Conservation (phyloP, 2,888 invertebrate genomes). For the Acrocyrtus sp. region DNA sequence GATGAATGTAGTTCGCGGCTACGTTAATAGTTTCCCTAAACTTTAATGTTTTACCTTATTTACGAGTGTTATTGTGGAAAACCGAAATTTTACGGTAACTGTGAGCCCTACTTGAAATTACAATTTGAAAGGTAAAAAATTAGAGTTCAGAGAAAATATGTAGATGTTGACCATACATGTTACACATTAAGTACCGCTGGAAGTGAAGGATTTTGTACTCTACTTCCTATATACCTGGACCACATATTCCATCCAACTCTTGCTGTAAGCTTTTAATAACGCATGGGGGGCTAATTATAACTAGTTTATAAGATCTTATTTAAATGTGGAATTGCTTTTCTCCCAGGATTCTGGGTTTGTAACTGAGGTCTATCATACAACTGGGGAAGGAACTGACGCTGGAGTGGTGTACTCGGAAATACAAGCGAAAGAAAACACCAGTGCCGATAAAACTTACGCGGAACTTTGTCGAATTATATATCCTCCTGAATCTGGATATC, state of each 20-base stretch:
- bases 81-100: no score
- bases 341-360: conserved; percentile 79
- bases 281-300: background rate
- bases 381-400: conserved; percentile 86
- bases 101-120: no score
- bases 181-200: conserved; percentile 91
- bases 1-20: no score
- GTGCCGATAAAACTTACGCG: conserved; percentile 76
- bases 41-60: no score
- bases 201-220: conserved; percentile 84
- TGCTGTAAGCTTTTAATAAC: conserved; percentile 68
- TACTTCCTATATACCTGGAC: conserved; percentile 91
- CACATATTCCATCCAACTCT: conserved; percentile 88
- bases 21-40: no score
- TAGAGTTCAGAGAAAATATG: no score
- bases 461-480: conserved; percentile 78
- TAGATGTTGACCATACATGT: conserved; percentile 83
- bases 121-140: no score
- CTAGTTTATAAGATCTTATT: background rate
- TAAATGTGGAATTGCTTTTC: conserved; percentile 1
- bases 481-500: conserved; percentile 84
- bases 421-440: conserved; percentile 86
- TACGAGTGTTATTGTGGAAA: no score
- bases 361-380: conserved; percentile 93
- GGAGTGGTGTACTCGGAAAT: conserved; percentile 98